phyloP scores from a whole-genome alignment of 2,797 vertebrate species.

The Trachurus trachurus region DNA sequence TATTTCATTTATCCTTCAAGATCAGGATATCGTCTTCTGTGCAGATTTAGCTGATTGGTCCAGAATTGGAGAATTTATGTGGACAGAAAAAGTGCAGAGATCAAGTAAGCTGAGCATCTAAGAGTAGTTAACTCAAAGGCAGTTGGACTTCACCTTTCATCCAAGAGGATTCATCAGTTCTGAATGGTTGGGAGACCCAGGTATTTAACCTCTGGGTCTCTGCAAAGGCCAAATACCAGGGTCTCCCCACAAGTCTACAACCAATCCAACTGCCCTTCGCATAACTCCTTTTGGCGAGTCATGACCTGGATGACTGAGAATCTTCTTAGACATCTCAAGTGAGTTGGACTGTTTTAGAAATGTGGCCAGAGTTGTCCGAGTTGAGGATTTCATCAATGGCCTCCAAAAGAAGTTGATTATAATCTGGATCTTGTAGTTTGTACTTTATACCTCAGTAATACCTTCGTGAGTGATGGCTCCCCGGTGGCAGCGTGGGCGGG shows the following conservation, averaged over 20 bases:
- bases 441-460: conserved; percentile 81
- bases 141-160: background rate
- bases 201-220: background rate
- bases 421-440: conserved; percentile 22
- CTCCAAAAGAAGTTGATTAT: conserved; percentile 15
- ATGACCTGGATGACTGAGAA: no score
- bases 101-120: background rate
- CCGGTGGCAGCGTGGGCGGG: conserved; percentile 89
- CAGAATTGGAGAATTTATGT: background rate
- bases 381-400: conserved; percentile 5
- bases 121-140: no score
- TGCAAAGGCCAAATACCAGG: no score
- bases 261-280: no score
- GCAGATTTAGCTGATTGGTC: background rate
- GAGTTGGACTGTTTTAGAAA: background rate
- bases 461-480: conserved; percentile 88
- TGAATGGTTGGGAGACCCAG: background rate
- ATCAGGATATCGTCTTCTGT: background rate
- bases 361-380: background rate
- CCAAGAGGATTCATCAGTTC: background rate
- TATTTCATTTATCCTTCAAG: background rate
- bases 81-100: background rate
- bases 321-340: no score
- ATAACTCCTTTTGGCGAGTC: no score
- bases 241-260: no score